Evolutionary conservation across 2,113 vertebrate species (phyloP).

Genomic region (Diadophis punctatus): DNA sequence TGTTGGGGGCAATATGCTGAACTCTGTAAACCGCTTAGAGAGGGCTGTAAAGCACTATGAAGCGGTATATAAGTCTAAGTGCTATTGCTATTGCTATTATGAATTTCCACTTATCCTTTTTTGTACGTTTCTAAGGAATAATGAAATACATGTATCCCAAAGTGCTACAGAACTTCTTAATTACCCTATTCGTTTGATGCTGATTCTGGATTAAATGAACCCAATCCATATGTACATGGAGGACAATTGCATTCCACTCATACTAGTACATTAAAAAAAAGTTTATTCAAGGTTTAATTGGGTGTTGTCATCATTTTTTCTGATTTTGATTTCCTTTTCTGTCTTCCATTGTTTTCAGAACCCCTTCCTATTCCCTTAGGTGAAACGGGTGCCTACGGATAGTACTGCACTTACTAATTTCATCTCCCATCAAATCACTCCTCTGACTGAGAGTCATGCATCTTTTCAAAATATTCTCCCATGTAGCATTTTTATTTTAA

Average conservation of each 20-base stretch:
- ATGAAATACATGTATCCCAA: background rate
- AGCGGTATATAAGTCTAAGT: no score
- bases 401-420: background rate
- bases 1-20: no score
- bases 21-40: no score
- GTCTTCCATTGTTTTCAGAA: background rate
- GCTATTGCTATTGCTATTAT: no score
- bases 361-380: background rate
- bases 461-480: background rate
- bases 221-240: background rate
- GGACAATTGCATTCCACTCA: background rate
- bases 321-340: background rate
- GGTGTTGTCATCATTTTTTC: background rate
- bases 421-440: background rate
- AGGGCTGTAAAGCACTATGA: no score
- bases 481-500: conserved; percentile 6
- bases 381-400: background rate
- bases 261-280: background rate
- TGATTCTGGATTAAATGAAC: background rate
- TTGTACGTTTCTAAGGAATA: background rate
- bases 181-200: background rate
- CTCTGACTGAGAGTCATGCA: background rate
- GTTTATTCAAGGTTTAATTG: background rate
- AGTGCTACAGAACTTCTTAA: background rate
- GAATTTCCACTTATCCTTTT: background rate